Evolutionary conservation across 2,113 vertebrate species (phyloP).

Genomic region (Heloderma charlesbogerti): DNA sequence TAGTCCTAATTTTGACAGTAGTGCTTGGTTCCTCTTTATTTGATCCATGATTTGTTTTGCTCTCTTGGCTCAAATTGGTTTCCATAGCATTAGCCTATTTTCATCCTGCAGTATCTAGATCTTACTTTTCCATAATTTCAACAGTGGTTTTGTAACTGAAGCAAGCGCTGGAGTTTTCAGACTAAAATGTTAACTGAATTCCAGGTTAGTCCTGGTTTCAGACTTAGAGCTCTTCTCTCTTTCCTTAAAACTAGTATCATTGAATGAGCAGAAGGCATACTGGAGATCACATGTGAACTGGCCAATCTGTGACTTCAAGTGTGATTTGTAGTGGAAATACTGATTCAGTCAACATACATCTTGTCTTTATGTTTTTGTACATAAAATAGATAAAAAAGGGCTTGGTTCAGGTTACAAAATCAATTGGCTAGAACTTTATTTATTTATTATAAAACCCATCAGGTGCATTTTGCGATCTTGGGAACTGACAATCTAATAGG

Average conservation of each 20-base stretch:
- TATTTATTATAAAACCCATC: constrained; percentile 60
- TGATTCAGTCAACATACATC: not conserved
- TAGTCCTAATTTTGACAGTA: constrained; percentile 43
- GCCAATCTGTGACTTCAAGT: constrained; percentile 42
- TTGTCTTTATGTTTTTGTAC: not conserved
- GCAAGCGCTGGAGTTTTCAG: constrained; percentile 45
- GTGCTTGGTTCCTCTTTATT: constrained; percentile 6
- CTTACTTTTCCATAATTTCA: constrained; percentile 48
- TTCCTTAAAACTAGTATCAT: not conserved
- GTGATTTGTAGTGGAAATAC: constrained; percentile 52
- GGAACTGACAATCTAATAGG: constrained; percentile 68
- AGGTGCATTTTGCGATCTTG: constrained; percentile 70
- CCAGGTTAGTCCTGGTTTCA: constrained; percentile 47
- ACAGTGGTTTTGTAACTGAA: constrained; percentile 46
- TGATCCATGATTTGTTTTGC: constrained; percentile 42
- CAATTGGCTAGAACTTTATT: constrained; percentile 10
- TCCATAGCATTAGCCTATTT: not conserved
- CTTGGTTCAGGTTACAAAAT: constrained; percentile 43
- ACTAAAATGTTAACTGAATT: not conserved
- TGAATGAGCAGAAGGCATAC: constrained; percentile 5
- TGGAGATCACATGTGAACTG: constrained; percentile 65
- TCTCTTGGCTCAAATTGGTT: not conserved
- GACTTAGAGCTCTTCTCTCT: constrained; percentile 49
- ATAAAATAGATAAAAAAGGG: constrained; percentile 4
- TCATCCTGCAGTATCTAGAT: not conserved